Conservation (phyloP, 37 sponge, comb jelly and placozoan species). For the Spongia lamella region DNA sequence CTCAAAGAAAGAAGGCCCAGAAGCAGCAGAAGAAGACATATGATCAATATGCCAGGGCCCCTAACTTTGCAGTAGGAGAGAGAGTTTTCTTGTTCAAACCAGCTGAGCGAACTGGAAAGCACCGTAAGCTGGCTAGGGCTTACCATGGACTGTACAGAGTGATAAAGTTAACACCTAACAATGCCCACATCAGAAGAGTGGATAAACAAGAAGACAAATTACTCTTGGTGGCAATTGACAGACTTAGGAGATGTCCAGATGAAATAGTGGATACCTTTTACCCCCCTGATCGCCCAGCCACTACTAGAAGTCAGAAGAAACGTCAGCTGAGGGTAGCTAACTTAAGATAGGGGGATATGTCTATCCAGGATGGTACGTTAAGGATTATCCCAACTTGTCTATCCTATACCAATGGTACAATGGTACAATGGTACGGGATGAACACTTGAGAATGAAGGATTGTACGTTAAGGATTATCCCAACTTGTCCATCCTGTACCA, state of each 20-base stretch:
- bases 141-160: constrained; percentile 27
- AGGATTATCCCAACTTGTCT: no score
- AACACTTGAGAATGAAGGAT: no score
- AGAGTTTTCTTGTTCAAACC: constrained; percentile 9
- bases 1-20: constrained; percentile 8
- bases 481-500: no score
- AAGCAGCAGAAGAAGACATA: constrained; percentile 3
- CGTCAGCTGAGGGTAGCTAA: no score
- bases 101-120: neutral
- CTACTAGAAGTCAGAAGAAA: no score
- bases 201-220: constrained; percentile 1
- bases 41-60: constrained; percentile 2
- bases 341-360: no score
- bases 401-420: no score
- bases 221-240: constrained; percentile 11
- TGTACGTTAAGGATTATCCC: no score
- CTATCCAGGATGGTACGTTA: no score
- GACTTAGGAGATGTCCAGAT: constrained; percentile 1
- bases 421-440: no score
- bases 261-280: constrained; percentile 10
- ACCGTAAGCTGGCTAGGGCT: constrained; percentile 8
- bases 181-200: neutral
- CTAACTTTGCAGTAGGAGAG: neutral
- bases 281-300: neutral
- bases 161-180: neutral